Percentiles rank a stretch among this genome's conserved stretches.
Conservation (phyloP, 2,113 vertebrate species). For the Tautogolabrus adspersus region DNA sequence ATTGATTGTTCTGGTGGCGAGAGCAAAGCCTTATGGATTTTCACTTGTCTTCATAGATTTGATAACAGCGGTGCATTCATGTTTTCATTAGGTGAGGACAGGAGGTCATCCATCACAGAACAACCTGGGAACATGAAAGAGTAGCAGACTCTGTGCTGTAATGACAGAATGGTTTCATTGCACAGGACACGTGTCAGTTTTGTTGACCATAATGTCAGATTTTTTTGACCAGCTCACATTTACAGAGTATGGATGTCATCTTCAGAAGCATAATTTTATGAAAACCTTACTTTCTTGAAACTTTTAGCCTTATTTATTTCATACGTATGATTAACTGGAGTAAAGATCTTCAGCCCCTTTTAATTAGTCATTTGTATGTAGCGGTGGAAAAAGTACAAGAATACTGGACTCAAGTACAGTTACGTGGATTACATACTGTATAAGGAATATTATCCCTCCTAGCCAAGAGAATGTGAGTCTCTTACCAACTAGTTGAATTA, state of each 20-base stretch:
- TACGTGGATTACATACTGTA: no score
- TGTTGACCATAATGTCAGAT: not conserved
- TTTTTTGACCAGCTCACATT: not conserved
- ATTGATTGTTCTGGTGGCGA: slow-evolving; percentile 57
- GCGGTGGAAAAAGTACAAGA: no score
- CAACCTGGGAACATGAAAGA: slow-evolving; percentile 22
- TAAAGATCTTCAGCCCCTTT: no score
- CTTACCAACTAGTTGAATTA: no score
- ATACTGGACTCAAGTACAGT: no score
- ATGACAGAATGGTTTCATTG: not conserved
- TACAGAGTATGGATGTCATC: not conserved
- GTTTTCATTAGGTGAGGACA: slow-evolving; percentile 66
- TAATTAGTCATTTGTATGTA: no score
- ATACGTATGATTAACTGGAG: no score
- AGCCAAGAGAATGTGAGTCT: no score
- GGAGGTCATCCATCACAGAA: slow-evolving; percentile 58
- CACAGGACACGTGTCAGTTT: not conserved
- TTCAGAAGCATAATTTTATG: no score
- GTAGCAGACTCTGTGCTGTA: not conserved
- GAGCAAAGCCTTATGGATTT: slow-evolving; percentile 75
- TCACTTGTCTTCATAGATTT: slow-evolving; percentile 64
- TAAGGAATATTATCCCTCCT: no score
- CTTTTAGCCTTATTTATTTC: no score
- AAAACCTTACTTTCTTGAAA: no score
- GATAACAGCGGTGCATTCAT: slow-evolving; percentile 54